phyloP scores from a whole-genome alignment of 2,797 vertebrate species.

The Labroides dimidiatus region DNA sequence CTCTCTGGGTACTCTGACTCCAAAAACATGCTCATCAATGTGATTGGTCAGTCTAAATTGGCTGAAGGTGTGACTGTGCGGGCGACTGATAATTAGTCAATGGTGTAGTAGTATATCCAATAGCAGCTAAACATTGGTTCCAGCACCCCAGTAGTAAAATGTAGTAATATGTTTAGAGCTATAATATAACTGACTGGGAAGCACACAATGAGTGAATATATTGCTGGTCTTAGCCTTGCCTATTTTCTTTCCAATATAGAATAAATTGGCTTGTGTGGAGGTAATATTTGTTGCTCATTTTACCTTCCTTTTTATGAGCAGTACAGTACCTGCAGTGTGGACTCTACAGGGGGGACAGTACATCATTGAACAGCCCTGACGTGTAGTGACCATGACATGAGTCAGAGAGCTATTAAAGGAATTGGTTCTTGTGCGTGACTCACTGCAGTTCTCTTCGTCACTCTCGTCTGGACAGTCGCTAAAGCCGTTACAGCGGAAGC shows the following conservation, averaged over 20 bases:
- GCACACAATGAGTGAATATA: not conserved
- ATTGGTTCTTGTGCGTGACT: conserved; percentile 75
- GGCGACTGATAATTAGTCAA: too few relatives aligned
- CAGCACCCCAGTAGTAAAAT: too few relatives aligned
- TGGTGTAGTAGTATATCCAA: too few relatives aligned
- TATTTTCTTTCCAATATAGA: conserved; percentile 1
- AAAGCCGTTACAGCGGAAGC: conserved; percentile 96
- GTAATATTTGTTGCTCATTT: not conserved
- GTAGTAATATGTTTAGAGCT: too few relatives aligned
- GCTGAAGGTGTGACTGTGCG: too few relatives aligned
- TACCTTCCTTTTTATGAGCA: not conserved
- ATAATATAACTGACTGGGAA: not conserved
- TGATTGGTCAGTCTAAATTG: too few relatives aligned
- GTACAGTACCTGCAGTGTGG: conserved; percentile 13
- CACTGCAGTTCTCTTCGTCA: conserved; percentile 98
- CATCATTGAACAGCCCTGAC: conserved; percentile 15
- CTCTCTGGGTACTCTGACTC: too few relatives aligned
- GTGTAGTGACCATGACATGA: conserved; percentile 19
- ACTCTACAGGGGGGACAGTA: conserved; percentile 20
- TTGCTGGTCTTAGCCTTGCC: not conserved
- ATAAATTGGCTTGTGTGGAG: conserved; percentile 1
- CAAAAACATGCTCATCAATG: too few relatives aligned
- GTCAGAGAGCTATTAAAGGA: conserved; percentile 12
- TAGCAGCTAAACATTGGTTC: too few relatives aligned
- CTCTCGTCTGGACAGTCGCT: conserved; percentile 96